These are phyloP conservation scores for Choloepus didactylus DNA, from an alignment of 2,797 vertebrate genomes.

Conservation along the genomic window DNA sequence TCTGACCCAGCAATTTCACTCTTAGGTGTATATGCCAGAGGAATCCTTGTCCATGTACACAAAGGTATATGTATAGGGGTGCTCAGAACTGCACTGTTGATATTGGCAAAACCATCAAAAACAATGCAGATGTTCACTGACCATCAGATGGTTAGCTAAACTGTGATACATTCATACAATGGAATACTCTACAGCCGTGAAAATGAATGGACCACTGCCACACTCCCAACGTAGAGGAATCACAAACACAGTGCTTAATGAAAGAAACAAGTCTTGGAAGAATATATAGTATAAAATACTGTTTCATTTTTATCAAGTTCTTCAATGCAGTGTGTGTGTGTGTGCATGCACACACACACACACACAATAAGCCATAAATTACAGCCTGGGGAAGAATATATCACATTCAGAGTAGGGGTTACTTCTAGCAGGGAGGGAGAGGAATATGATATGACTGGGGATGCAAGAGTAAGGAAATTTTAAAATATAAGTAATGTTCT, in stretches of 20 bases:
- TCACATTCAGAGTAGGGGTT: background rate
- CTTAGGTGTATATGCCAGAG: background rate
- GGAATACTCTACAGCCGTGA: background rate
- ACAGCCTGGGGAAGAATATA: background rate
- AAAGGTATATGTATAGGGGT: background rate
- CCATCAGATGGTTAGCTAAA: background rate
- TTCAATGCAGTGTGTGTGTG: background rate
- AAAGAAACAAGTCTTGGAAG: background rate
- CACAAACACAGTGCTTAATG: background rate
- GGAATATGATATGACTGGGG: background rate
- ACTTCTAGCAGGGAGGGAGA: background rate
- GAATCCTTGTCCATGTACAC: background rate
- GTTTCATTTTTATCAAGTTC: constrained; percentile 39
- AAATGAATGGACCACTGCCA: background rate
- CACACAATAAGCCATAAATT: background rate
- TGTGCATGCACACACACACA: too few relatives aligned
- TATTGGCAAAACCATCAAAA: background rate
- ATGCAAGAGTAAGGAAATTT: background rate
- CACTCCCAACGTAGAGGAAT: background rate
- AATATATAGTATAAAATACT: background rate
- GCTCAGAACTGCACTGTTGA: background rate
- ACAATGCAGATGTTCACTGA: background rate
- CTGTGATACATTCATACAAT: background rate
- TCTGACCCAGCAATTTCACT: background rate
- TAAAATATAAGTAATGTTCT: constrained; percentile 22